phyloP scores from a whole-genome alignment of 2,888 invertebrate genomes.

The Spodoptera picta region DNA sequence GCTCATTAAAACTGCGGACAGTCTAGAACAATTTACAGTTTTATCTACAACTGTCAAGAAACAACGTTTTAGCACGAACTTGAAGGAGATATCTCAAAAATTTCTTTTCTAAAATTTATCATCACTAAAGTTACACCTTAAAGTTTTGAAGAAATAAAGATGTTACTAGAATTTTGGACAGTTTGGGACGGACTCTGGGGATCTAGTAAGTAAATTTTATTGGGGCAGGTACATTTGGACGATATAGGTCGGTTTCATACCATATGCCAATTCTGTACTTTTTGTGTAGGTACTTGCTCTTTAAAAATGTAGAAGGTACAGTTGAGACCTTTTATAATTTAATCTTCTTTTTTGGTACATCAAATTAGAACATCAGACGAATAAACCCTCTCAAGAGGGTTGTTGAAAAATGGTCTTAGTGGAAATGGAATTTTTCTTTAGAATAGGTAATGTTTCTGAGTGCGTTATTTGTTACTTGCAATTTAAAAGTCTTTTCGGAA shows the following conservation, averaged over 20 bases:
- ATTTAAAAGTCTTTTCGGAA: slow-evolving; percentile 5
- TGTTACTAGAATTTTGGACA: slow-evolving; percentile 35
- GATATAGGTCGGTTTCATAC: slow-evolving; percentile 14
- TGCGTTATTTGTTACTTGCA: not conserved
- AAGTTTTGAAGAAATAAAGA: slow-evolving; percentile 52
- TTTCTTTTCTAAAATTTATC: slow-evolving; percentile 36
- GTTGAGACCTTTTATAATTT: slow-evolving; percentile 8
- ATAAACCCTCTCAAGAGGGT: slow-evolving; percentile 12
- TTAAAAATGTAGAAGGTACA: slow-evolving; percentile 19
- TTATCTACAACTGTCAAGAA: slow-evolving; percentile 29
- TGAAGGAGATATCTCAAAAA: slow-evolving; percentile 27
- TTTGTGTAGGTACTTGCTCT: slow-evolving; percentile 11
- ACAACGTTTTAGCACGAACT: slow-evolving; percentile 37
- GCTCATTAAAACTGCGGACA: slow-evolving; percentile 23
- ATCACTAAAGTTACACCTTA: slow-evolving; percentile 40
- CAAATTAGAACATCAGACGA: slow-evolving; percentile 16
- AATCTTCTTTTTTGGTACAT: slow-evolving; percentile 6
- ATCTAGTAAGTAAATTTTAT: slow-evolving; percentile 47
- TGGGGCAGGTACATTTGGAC: slow-evolving; percentile 18
- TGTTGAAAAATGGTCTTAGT: slow-evolving; percentile 21
- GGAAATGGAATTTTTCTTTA: slow-evolving; percentile 4
- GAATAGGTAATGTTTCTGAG: not conserved
- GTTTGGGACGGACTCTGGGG: slow-evolving; percentile 38
- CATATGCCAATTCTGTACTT: slow-evolving; percentile 5
- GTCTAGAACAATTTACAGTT: slow-evolving; percentile 12